These are phyloP conservation scores for Cherax quadricarinatus DNA, from an alignment of 1,140 invertebrate genomes.

Conservation along the genomic window DNA sequence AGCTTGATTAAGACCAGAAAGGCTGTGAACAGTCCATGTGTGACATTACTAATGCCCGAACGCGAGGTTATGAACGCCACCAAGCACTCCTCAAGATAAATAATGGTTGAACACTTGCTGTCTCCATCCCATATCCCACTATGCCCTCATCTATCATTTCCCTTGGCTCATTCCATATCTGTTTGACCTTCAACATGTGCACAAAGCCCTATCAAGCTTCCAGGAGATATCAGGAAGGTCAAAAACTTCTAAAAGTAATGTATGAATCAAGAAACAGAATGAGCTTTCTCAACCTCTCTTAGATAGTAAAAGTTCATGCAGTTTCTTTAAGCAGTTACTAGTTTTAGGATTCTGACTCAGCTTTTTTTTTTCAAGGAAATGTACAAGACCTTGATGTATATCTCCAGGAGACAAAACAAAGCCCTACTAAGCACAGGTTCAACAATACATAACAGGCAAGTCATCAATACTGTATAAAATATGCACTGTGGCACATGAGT, in stretches of 20 bases:
- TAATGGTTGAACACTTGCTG: slow-evolving; percentile 11
- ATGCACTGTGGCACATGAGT: slow-evolving; percentile 26
- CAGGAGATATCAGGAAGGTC: slow-evolving; percentile 12
- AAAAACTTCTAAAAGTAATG: not conserved
- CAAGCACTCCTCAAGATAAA: slow-evolving; percentile 17
- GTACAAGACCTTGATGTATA: slow-evolving; percentile 4
- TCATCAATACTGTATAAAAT: slow-evolving; percentile 35
- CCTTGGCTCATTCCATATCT: not conserved
- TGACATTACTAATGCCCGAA: slow-evolving; percentile 28
- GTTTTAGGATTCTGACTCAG: not conserved
- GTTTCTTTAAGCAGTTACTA: not conserved
- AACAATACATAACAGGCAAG: slow-evolving; percentile 39
- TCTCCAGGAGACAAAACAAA: slow-evolving; percentile 49
- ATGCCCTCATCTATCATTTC: not conserved
- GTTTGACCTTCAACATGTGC: slow-evolving; percentile 7
- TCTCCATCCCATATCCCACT: slow-evolving; percentile 2
- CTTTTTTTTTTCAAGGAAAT: not conserved
- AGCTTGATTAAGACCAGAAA: slow-evolving; percentile 47
- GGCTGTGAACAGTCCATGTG: slow-evolving; percentile 35
- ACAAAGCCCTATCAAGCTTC: slow-evolving; percentile 32
- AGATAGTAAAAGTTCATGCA: not conserved
- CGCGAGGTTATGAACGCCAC: slow-evolving; percentile 45
- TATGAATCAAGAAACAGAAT: not conserved
- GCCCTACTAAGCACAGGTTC: slow-evolving; percentile 42
- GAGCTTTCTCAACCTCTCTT: not conserved